Percentiles rank a stretch among this genome's conserved stretches.
Conservation (phyloP, 2,113 vertebrate genomes). For the Rhipidura dahli region DNA sequence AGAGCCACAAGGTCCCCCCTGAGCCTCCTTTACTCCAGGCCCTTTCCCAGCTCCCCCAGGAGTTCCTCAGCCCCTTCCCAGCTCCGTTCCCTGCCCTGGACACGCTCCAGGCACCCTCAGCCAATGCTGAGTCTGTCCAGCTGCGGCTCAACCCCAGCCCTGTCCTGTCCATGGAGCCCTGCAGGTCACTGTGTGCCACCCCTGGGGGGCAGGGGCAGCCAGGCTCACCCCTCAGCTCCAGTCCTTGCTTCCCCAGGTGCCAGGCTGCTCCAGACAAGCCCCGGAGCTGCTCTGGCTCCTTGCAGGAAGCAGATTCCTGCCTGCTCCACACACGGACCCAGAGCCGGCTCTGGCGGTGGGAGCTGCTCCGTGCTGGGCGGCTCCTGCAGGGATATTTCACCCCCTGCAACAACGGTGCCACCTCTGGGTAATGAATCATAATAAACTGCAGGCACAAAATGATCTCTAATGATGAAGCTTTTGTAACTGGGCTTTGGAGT, state of each 20-base stretch:
- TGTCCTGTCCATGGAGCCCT: not conserved
- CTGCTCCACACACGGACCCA: not conserved
- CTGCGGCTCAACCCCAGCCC: not conserved
- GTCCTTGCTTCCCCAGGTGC: not conserved
- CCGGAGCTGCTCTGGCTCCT: not conserved
- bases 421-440: slow-evolving; percentile 33
- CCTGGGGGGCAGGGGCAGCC: not conserved
- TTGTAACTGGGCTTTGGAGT: not conserved
- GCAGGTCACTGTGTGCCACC: not conserved
- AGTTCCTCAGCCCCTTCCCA: not conserved
- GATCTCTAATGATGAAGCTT: slow-evolving; percentile 14
- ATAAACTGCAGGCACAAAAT: not conserved
- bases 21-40: not conserved
- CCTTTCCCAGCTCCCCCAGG: not conserved
- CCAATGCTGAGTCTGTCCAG: not conserved
- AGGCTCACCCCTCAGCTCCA: not conserved
- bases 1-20: not conserved
- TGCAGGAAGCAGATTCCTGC: slow-evolving; percentile 44
- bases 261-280: not conserved
- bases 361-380: not conserved
- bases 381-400: not conserved
- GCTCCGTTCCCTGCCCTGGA: not conserved
- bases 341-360: slow-evolving; percentile 13
- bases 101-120: not conserved
- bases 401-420: not conserved